phyloP scores from a whole-genome alignment of 1,140 invertebrate species.

The Listronotus bonariensis region DNA sequence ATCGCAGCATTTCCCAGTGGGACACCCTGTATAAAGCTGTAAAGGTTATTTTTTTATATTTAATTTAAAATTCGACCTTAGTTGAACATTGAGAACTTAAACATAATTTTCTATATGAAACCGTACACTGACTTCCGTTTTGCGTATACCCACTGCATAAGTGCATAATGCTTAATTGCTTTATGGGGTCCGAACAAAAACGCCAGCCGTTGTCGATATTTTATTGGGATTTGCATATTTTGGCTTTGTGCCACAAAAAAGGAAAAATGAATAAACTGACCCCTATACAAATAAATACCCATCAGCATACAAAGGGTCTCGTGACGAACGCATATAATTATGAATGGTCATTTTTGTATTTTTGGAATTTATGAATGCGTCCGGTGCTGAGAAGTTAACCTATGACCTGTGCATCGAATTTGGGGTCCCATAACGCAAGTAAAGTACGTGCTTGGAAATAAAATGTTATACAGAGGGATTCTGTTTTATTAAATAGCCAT shows the following conservation, averaged over 20 bases:
- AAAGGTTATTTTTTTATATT: no score
- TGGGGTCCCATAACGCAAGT: background rate
- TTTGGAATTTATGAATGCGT: constrained; percentile 15
- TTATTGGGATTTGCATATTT: constrained; percentile 36
- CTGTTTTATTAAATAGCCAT: no score
- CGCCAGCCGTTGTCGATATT: constrained; percentile 30
- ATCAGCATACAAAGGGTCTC: constrained; percentile 29
- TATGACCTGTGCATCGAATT: constrained; percentile 20
- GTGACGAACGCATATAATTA: constrained; percentile 19
- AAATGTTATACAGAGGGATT: no score
- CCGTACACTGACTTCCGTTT: no score
- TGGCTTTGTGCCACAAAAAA: constrained; percentile 26
- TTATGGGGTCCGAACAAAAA: constrained; percentile 22
- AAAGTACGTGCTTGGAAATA: no score
- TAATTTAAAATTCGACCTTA: no score
- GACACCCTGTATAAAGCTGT: no score
- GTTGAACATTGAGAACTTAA: no score
- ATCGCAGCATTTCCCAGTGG: no score
- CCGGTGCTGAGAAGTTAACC: constrained; percentile 32
- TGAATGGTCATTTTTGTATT: constrained; percentile 36
- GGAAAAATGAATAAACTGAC: constrained; percentile 35
- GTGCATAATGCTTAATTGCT: constrained; percentile 25
- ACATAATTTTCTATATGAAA: no score
- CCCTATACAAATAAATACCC: constrained; percentile 37
- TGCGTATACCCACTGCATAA: no score